A percentile compares a stretch with the other conserved stretches of the same genome.
Evolutionary conservation across 2,113 vertebrate species (phyloP).

Genomic region (Uria aalge): DNA sequence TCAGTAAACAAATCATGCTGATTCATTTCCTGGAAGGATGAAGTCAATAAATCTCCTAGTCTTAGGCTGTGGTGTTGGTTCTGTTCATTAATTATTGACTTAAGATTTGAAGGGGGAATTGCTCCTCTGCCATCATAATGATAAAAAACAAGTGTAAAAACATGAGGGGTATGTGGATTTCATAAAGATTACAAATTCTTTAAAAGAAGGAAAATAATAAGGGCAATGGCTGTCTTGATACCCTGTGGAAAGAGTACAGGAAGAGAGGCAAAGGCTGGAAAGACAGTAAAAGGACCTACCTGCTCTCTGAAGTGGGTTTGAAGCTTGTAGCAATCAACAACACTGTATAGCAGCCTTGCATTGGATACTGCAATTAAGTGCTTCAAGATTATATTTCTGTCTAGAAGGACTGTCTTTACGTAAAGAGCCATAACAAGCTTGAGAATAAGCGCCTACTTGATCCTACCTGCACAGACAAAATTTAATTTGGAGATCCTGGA

Average conservation of each 20-base stretch:
- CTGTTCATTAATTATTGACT: background rate
- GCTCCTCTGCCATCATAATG: background rate
- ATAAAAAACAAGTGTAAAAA: background rate
- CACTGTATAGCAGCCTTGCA: background rate
- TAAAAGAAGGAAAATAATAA: background rate
- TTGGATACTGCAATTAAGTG: background rate
- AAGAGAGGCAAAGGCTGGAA: background rate
- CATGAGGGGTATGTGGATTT: background rate
- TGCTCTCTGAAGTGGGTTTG: background rate
- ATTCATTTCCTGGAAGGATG: background rate
- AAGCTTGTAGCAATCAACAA: background rate
- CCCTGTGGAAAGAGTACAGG: background rate
- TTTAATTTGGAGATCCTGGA: background rate
- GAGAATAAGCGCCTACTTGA: background rate
- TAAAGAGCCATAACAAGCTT: background rate
- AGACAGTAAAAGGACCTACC: background rate
- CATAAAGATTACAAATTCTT: background rate
- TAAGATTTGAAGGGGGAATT: background rate
- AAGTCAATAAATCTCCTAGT: background rate
- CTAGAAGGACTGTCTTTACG: background rate
- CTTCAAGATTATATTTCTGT: background rate
- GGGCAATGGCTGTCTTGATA: background rate
- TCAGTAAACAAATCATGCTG: background rate
- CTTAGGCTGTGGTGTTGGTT: background rate
- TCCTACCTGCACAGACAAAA: background rate